Conservation (phyloP, 2,888 invertebrate genomes). For the Lottia gigantea region DNA sequence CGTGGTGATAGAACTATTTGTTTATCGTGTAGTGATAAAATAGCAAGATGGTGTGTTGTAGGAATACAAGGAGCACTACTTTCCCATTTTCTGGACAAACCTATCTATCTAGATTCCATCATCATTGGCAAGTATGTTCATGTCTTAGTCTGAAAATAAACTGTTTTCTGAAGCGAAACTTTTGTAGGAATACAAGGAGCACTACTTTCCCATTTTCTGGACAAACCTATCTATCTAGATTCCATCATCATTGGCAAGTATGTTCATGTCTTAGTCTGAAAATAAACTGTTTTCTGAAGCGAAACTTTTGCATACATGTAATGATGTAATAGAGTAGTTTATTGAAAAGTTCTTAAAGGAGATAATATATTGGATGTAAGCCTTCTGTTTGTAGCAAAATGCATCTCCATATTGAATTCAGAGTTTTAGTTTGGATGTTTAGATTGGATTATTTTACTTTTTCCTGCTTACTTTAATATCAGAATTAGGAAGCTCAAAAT, state of each 20-base stretch:
- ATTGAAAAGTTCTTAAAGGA: too few relatives aligned
- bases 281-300: too few relatives aligned
- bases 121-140: constrained; percentile 75
- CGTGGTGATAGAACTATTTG: constrained; percentile 89
- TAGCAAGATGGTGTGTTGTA: constrained; percentile 87
- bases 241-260: constrained; percentile 79
- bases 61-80: constrained; percentile 87
- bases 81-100: constrained; percentile 75
- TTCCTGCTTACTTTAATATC: too few relatives aligned
- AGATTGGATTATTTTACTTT: too few relatives aligned
- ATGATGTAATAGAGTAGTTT: too few relatives aligned
- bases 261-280: not conserved
- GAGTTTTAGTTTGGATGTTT: too few relatives aligned
- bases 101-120: constrained; percentile 79
- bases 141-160: not conserved
- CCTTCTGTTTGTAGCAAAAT: too few relatives aligned
- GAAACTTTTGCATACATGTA: too few relatives aligned
- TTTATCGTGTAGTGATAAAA: constrained; percentile 94
- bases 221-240: constrained; percentile 77
- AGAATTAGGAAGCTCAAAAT: too few relatives aligned
- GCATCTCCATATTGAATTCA: too few relatives aligned
- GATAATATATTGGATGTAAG: too few relatives aligned
- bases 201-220: constrained; percentile 77
- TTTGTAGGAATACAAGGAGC: constrained; percentile 81
- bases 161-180: too few relatives aligned